Percentiles rank a stretch among this genome's conserved stretches.
phyloP scores from a whole-genome alignment of 2,888 invertebrate species.

The Drosophila parthenogenetica region DNA sequence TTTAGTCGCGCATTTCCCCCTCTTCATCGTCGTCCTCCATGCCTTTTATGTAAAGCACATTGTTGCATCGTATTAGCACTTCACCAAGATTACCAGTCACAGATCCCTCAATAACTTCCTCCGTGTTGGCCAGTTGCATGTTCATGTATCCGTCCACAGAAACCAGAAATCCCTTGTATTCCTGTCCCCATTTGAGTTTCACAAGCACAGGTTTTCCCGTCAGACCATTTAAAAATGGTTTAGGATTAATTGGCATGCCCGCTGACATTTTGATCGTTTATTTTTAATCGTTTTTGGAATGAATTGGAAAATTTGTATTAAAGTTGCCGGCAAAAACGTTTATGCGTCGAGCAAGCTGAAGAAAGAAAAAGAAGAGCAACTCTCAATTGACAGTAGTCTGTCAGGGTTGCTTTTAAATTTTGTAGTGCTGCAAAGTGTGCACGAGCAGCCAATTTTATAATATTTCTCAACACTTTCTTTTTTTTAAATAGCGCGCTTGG shows the following conservation, averaged over 20 bases:
- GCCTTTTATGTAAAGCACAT: conserved; percentile 97
- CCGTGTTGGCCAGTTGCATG: conserved; percentile 98
- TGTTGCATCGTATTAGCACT: conserved; percentile 98
- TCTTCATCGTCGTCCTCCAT: conserved; percentile 99
- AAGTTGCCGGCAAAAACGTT: conserved; percentile 66
- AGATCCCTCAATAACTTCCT: conserved; percentile 97
- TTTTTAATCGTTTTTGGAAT: conserved; percentile 42
- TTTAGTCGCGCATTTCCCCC: conserved; percentile 92
- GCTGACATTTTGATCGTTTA: conserved; percentile 86
- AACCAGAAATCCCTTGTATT: conserved; percentile 99
- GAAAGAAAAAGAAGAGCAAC: conserved; percentile 44
- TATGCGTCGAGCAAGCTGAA: conserved; percentile 40
- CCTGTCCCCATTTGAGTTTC: conserved; percentile 99
- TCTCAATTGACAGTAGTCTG: conserved; percentile 24
- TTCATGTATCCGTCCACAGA: conserved; percentile 99
- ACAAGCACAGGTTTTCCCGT: conserved; percentile 99
- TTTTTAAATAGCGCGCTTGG: conserved; percentile 86
- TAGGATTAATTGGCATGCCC: conserved; percentile 98
- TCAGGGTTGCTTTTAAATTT: conserved; percentile 14
- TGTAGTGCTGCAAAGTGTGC: conserved; percentile 21
- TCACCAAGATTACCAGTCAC: conserved; percentile 97
- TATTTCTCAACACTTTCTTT: conserved; percentile 21
- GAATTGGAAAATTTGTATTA: conserved; percentile 24
- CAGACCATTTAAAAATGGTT: conserved; percentile 98
- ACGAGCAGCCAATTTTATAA: not conserved